phyloP scores from a whole-genome alignment of 2,113 vertebrate genomes.

The Oenanthe melanoleuca region DNA sequence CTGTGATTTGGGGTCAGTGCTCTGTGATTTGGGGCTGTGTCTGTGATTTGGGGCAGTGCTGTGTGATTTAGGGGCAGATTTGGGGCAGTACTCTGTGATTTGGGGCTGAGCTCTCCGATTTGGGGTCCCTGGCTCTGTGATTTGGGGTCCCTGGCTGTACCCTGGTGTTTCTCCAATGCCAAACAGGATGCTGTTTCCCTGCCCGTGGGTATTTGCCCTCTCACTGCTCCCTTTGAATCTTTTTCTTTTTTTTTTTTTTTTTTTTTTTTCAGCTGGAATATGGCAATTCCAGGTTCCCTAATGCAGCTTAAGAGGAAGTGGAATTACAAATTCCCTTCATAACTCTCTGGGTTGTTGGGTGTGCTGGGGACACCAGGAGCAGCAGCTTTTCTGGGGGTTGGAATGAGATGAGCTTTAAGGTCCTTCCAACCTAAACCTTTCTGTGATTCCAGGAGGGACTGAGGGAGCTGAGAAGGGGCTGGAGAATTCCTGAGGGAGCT shows the following conservation, averaged over 20 bases:
- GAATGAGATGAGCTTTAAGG: not conserved
- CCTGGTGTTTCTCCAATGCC: not conserved
- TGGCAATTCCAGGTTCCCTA: not conserved
- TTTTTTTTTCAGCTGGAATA: not conserved
- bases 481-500: not conserved
- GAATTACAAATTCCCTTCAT: constrained; percentile 17
- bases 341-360: not conserved
- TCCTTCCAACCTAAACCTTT: not conserved
- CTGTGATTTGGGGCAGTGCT: no score
- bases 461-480: not conserved
- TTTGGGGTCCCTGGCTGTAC: not conserved
- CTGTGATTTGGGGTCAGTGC: no score
- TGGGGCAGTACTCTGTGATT: no score
- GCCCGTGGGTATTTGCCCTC: not conserved
- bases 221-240: not conserved
- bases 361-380: not conserved
- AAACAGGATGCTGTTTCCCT: constrained; percentile 5
- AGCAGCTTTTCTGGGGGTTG: not conserved
- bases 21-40: no score
- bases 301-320: constrained; percentile 18
- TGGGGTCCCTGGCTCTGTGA: no score
- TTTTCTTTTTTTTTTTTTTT: not conserved
- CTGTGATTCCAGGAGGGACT: no score
- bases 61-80: no score
- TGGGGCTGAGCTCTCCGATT: no score